These are phyloP conservation scores for Ophion slaviceki DNA, from an alignment of 2,888 invertebrate genomes.

Conservation along the genomic window DNA sequence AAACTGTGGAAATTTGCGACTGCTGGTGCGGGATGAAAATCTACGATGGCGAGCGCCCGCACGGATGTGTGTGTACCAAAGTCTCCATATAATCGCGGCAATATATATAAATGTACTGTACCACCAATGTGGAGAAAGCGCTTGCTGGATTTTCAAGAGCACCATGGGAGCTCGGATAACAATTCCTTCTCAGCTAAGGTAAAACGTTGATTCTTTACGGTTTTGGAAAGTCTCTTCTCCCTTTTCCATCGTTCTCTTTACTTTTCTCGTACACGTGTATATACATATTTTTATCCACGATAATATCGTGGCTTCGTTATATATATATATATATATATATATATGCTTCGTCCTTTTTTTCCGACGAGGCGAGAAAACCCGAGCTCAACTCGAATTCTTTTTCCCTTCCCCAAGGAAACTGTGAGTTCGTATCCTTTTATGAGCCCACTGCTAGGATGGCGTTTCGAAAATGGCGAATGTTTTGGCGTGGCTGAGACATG, in stretches of 20 bases:
- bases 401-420: constrained; percentile 20
- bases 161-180: constrained; percentile 61
- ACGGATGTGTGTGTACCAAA: constrained; percentile 16
- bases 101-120: constrained; percentile 15
- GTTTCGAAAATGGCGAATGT: constrained; percentile 7
- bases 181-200: constrained; percentile 62
- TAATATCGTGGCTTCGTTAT: constrained; percentile 56
- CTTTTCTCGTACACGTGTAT: constrained; percentile 20
- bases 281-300: constrained; percentile 24
- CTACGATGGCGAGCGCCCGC: constrained; percentile 38
- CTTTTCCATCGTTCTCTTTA: constrained; percentile 37
- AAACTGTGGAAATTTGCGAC: constrained; percentile 65
- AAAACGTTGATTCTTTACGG: constrained; percentile 67
- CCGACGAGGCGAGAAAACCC: constrained; percentile 5
- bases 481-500: neutral
- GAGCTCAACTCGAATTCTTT: constrained; percentile 57
- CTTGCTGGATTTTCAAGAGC: constrained; percentile 64
- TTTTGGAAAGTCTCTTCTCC: constrained; percentile 56
- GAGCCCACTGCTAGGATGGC: constrained; percentile 17
- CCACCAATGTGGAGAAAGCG: constrained; percentile 40
- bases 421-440: constrained; percentile 41
- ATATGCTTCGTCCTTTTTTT: constrained; percentile 36
- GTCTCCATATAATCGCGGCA: constrained; percentile 26
- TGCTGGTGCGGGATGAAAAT: constrained; percentile 60
- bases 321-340: constrained; percentile 7